Evolutionary conservation across 2,113 vertebrate species (phyloP).

Genomic region (Lycocorax pyrrhopterus): DNA sequence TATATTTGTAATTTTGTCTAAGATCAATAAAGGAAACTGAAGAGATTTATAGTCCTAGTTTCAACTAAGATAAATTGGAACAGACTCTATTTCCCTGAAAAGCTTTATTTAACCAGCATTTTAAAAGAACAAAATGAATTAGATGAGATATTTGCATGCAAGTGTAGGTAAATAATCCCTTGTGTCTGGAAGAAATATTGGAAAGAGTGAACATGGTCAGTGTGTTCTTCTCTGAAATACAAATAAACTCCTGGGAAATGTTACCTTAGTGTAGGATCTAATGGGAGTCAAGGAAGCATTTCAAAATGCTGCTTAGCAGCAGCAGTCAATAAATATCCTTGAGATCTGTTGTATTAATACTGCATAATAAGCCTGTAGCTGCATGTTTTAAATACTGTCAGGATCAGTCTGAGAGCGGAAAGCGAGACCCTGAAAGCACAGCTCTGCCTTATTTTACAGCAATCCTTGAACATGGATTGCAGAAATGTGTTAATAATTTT

Average conservation of each 20-base stretch:
- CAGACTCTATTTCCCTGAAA: slow-evolving; percentile 4
- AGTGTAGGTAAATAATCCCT: slow-evolving; percentile 28
- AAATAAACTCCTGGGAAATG: slow-evolving; percentile 16
- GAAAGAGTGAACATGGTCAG: slow-evolving; percentile 18
- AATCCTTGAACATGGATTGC: background rate
- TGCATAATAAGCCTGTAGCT: background rate
- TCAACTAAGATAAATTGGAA: slow-evolving; percentile 57
- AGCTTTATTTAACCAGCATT: slow-evolving; percentile 54
- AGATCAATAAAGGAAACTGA: slow-evolving; percentile 64
- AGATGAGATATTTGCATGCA: slow-evolving; percentile 50
- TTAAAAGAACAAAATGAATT: slow-evolving; percentile 52
- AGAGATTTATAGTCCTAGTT: slow-evolving; percentile 56
- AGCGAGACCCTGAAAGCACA: background rate
- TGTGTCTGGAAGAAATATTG: slow-evolving; percentile 43
- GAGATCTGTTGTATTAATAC: background rate
- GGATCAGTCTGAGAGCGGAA: background rate
- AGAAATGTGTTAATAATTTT: slow-evolving; percentile 1
- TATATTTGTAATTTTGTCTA: slow-evolving; percentile 66
- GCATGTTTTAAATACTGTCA: background rate
- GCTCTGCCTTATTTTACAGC: background rate
- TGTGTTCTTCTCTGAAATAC: slow-evolving; percentile 7
- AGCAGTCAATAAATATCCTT: background rate
- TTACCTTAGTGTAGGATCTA: background rate
- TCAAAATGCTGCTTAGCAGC: background rate
- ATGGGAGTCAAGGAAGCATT: background rate